phyloP scores from a whole-genome alignment of 2,888 invertebrate genomes.

The Polyommatus icarus region DNA sequence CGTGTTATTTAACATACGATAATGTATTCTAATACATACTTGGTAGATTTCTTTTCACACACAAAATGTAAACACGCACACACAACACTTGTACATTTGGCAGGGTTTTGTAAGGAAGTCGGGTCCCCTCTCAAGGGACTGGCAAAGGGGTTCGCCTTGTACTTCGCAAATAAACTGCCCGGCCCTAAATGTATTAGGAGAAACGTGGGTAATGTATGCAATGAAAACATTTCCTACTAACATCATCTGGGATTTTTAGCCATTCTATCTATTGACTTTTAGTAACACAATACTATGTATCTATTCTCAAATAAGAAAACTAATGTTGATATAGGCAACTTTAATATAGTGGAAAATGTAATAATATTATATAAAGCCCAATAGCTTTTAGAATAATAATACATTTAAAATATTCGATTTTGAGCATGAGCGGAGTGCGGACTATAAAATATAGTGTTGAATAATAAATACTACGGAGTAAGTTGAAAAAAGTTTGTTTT shows the following conservation, averaged over 20 bases:
- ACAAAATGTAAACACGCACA: neutral
- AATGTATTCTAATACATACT: neutral
- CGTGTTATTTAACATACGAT: too few relatives aligned
- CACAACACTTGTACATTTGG: constrained; percentile 4
- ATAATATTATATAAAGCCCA: too few relatives aligned
- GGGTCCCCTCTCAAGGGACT: neutral
- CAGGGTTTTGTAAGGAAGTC: constrained; percentile 5
- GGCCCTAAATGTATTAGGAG: constrained; percentile 15
- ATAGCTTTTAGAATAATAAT: too few relatives aligned
- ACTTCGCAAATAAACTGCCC: constrained; percentile 4
- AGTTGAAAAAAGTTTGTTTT: too few relatives aligned
- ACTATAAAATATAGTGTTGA: too few relatives aligned
- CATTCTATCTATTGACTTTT: neutral
- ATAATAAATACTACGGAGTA: too few relatives aligned
- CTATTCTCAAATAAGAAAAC: too few relatives aligned
- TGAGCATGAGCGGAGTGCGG: too few relatives aligned
- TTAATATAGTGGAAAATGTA: too few relatives aligned
- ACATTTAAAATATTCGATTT: too few relatives aligned
- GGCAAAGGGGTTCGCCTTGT: constrained; percentile 13
- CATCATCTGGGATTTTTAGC: neutral
- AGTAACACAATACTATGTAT: neutral
- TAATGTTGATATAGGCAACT: too few relatives aligned
- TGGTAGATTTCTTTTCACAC: neutral
- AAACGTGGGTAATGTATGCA: constrained; percentile 11
- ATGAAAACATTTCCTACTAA: neutral